These are phyloP conservation scores for Ptiloglossa arizonensis DNA, from an alignment of 1,140 invertebrate genomes.

Conservation along the genomic window DNA sequence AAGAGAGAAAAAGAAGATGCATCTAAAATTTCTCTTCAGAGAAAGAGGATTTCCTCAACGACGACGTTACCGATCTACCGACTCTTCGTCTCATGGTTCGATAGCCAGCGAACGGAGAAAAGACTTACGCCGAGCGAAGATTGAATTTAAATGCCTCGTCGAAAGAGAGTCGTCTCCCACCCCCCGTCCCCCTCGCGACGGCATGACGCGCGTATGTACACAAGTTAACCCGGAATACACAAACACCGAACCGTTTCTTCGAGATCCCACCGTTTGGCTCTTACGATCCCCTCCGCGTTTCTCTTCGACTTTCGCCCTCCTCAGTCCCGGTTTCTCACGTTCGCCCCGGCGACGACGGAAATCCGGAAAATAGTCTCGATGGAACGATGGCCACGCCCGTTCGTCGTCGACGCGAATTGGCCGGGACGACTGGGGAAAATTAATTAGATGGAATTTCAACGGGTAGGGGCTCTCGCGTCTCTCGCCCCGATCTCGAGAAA, in stretches of 20 bases:
- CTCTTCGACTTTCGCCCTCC: background rate
- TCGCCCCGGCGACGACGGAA: conserved; percentile 30
- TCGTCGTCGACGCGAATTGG: conserved; percentile 72
- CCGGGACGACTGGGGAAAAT: conserved; percentile 69
- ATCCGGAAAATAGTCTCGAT: conserved; percentile 51
- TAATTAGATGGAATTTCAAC: conserved; percentile 73
- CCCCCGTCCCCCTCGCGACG: too few species aligned
- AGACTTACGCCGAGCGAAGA: conserved; percentile 19
- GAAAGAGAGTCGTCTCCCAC: background rate
- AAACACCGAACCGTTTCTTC: conserved; percentile 3
- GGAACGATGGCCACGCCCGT: conserved; percentile 69
- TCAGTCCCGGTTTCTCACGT: background rate
- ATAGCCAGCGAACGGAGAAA: background rate
- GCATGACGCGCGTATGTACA: conserved; percentile 18
- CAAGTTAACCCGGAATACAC: conserved; percentile 13
- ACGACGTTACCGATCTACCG: background rate
- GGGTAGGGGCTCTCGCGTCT: conserved; percentile 34
- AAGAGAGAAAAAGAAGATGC: too few species aligned
- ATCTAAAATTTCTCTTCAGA: too few species aligned
- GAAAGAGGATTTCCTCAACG: conserved; percentile 1
- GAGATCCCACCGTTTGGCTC: background rate
- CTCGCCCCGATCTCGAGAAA: background rate
- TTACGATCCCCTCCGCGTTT: background rate
- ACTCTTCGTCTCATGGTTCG: background rate
- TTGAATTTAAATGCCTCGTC: conserved; percentile 43